These are phyloP conservation scores for Anarrhichthys ocellatus DNA, from an alignment of 2,113 vertebrate genomes.

Conservation along the genomic window DNA sequence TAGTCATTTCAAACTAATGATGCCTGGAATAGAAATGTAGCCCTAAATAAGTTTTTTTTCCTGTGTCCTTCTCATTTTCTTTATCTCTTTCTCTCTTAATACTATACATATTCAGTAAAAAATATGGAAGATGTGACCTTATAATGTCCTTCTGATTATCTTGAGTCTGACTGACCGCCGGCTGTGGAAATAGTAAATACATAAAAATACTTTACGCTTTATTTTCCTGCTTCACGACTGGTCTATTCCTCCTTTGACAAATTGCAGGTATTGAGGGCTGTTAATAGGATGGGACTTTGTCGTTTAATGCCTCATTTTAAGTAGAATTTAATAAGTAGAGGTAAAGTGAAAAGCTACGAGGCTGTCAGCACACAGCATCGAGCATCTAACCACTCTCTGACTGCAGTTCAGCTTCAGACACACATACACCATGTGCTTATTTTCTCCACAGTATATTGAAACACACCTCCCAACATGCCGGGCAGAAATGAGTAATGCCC, in stretches of 20 bases:
- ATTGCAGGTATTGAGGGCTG: conserved; percentile 4
- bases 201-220: not conserved
- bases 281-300: conserved; percentile 17
- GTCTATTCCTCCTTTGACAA: conserved; percentile 19
- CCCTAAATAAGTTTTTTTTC: conserved; percentile 20
- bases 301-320: conserved; percentile 7
- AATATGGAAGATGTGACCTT: not conserved
- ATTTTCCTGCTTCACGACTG: not conserved
- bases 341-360: conserved; percentile 9
- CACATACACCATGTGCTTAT: not conserved
- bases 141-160: not conserved
- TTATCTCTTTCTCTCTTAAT: not conserved
- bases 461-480: conserved; percentile 41
- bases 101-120: not conserved
- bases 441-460: conserved; percentile 46
- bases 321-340: conserved; percentile 5
- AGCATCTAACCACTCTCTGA: not conserved
- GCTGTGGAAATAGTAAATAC: conserved; percentile 26
- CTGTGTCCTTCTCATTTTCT: conserved; percentile 13
- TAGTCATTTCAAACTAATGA: conserved; percentile 68
- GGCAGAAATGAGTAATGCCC: conserved; percentile 55
- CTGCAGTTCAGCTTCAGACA: conserved; percentile 33
- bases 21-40: conserved; percentile 58
- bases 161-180: conserved; percentile 19
- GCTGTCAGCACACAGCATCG: not conserved